A percentile compares a stretch with the other conserved stretches of the same genome.
phyloP scores from a whole-genome alignment of 2,113 vertebrate genomes.

The Phoenicopterus ruber region DNA sequence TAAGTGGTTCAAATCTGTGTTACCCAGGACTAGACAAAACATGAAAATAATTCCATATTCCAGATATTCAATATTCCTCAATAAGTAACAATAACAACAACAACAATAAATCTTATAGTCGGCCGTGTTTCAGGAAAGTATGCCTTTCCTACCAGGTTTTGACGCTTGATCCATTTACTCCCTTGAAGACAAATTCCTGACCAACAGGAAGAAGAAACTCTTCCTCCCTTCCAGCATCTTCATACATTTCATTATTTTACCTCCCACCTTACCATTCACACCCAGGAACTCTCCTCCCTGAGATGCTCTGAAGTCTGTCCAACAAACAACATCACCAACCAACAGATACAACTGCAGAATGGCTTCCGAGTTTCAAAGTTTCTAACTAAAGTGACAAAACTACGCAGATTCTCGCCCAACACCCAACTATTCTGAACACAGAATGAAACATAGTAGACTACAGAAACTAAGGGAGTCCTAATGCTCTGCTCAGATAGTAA shows the following conservation, averaged over 20 bases:
- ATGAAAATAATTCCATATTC: background rate
- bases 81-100: background rate
- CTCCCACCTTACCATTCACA: background rate
- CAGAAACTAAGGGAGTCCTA: background rate
- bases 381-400: background rate
- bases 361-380: background rate
- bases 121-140: background rate
- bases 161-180: background rate
- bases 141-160: background rate
- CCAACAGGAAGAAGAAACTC: background rate
- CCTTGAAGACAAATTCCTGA: background rate
- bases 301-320: background rate
- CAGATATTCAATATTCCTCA: background rate
- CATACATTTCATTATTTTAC: background rate
- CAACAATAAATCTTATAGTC: background rate
- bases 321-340: background rate
- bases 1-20: background rate
- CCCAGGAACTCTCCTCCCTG: background rate
- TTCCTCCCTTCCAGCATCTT: background rate
- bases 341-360: background rate
- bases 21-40: background rate
- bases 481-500: background rate
- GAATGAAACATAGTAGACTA: background rate
- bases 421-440: background rate
- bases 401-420: background rate